phyloP scores from a whole-genome alignment of 1,140 invertebrate genomes.

The Sminthurinus signatus region DNA sequence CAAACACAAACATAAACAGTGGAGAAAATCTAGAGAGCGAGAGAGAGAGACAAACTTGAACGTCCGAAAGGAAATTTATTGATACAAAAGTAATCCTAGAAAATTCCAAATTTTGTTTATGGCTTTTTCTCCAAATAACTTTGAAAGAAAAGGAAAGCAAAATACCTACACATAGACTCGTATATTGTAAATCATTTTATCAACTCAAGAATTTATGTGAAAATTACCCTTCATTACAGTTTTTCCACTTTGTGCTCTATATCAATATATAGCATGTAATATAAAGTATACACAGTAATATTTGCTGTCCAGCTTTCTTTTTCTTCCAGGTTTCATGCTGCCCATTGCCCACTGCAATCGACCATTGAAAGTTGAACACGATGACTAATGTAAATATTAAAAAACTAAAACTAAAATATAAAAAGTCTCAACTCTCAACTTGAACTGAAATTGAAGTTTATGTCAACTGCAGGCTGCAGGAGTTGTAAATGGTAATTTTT shows the following conservation, averaged over 20 bases:
- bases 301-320: background rate
- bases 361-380: too few species aligned
- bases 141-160: too few species aligned
- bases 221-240: constrained; percentile 7
- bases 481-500: too few species aligned
- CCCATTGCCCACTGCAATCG: background rate
- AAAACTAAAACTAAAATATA: too few species aligned
- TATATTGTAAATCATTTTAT: constrained; percentile 10
- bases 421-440: too few species aligned
- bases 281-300: too few species aligned
- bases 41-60: background rate
- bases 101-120: constrained; percentile 2
- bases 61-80: background rate
- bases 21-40: background rate
- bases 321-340: too few species aligned
- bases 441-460: too few species aligned
- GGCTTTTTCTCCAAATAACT: background rate
- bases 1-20: background rate
- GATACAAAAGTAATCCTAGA: background rate
- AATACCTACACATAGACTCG: too few species aligned
- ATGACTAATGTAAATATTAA: too few species aligned
- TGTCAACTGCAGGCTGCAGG: too few species aligned
- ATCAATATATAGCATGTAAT: too few species aligned
- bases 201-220: background rate
- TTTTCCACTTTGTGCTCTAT: background rate